Percentiles rank a stretch among this genome's conserved stretches.
Conservation (phyloP, 2,888 invertebrate species). For the Eustalomyia histrio region DNA sequence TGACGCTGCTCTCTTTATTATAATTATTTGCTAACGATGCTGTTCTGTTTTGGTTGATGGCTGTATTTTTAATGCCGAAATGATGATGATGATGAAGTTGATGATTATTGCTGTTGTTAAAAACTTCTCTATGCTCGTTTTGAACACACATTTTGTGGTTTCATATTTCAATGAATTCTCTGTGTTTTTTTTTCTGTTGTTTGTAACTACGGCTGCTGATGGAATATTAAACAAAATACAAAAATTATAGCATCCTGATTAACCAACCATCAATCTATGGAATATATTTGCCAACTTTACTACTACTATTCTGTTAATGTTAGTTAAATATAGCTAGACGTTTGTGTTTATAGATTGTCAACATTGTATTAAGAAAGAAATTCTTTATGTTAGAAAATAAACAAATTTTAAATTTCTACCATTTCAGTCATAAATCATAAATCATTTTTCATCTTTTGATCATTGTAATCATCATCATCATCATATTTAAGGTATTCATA, state of each 20-base stretch:
- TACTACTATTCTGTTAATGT: not conserved
- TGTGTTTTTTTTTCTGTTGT: constrained; percentile 38
- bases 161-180: constrained; percentile 60
- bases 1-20: constrained; percentile 44
- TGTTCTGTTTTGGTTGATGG: constrained; percentile 50
- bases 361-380: constrained; percentile 13
- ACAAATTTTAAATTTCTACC: not conserved
- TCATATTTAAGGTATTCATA: constrained; percentile 41
- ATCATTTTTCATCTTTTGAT: constrained; percentile 13
- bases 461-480: constrained; percentile 3
- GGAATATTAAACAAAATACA: not conserved
- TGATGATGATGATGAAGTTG: constrained; percentile 46
- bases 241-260: not conserved
- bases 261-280: not conserved
- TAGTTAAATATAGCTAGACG: not conserved
- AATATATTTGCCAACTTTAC: not conserved
- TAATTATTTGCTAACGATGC: constrained; percentile 54
- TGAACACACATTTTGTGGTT: constrained; percentile 57
- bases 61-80: constrained; percentile 36
- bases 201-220: constrained; percentile 28
- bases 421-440: constrained; percentile 37
- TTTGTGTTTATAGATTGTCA: constrained; percentile 29
- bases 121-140: constrained; percentile 36
- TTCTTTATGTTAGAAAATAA: too few relatives aligned
- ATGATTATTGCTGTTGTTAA: constrained; percentile 44